Evolutionary conservation across 2,888 invertebrate genomes (phyloP), one percentile per base, ranked within the genome.

Genomic region (Dicyrtomina minuta): DNA sequence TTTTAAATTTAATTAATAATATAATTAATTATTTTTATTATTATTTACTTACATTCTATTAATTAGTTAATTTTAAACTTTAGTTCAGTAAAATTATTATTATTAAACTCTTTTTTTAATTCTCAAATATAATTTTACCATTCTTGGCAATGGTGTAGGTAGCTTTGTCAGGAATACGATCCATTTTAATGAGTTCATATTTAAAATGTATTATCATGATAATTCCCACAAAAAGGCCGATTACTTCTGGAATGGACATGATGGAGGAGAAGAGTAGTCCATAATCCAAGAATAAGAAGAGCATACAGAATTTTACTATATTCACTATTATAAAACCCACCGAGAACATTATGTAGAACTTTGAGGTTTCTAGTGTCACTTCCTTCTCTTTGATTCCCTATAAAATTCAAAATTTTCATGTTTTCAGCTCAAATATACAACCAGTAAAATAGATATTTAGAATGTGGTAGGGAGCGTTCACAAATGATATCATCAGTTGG

Each of bases 51-150:
- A n/a, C n/a, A n/a, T n/a, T n/a, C 8, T 5, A 33, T 33, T 33
- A 33, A 33, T 33, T 33, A 33, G 8, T 33, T 33, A 33, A 33
- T 33, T 33, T 8, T 33, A 33, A 8, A 33, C 33, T 33, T n/a
- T n/a, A n/a, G n/a, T n/a, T n/a, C n/a, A n/a, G n/a, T n/a, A n/a
- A n/a, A n/a, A n/a, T n/a, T n/a, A n/a, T n/a, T n/a, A n/a, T n/a
- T n/a, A n/a, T n/a, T n/a, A n/a, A n/a, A n/a, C n/a, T n/a, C n/a
- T n/a, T n/a, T 43, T 43, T n/a, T n/a, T n/a, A n/a, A n/a, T n/a
- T 6, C n/a, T 58, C 65, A 26, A 67, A 67, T 46, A 67, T 59
- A 46, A 67, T 67, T 39, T 67, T 67, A 1, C 67, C 67, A 55
- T 67, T 67, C 22, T 67, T 67, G 8, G 46, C 67, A 44, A 67